Evolutionary conservation across 2,888 invertebrate species (phyloP).

Genomic region (Syrphus vitripennis): DNA sequence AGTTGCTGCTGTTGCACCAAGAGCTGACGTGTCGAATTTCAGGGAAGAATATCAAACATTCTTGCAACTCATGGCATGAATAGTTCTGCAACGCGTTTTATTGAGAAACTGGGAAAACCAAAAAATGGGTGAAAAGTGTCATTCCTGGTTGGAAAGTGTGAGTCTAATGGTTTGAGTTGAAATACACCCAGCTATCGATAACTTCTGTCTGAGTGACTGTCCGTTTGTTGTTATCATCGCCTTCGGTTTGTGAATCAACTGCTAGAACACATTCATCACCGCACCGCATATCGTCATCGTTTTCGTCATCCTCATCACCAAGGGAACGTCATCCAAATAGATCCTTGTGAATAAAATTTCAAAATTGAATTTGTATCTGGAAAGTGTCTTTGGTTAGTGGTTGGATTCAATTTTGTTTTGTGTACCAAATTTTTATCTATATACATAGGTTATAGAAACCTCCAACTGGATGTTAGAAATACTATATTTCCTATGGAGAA

Average conservation of each 20-base stretch:
- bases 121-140: not conserved
- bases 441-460: not conserved
- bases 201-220: constrained; percentile 40
- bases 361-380: constrained; percentile 65
- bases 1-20: constrained; percentile 42
- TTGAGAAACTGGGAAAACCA: not conserved
- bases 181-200: constrained; percentile 31
- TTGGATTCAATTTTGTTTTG: constrained; percentile 6
- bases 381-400: constrained; percentile 34
- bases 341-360: constrained; percentile 51
- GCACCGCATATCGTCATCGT: not conserved
- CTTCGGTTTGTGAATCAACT: constrained; percentile 3
- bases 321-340: not conserved
- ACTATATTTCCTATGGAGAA: not conserved
- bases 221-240: constrained; percentile 50
- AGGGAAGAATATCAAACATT: constrained; percentile 42
- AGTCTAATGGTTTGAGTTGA: not conserved
- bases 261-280: constrained; percentile 28
- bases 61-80: constrained; percentile 57
- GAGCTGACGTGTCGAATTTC: constrained; percentile 21
- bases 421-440: not conserved
- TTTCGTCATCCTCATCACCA: not conserved
- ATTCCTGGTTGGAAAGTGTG: constrained; percentile 10
- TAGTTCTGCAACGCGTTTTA: constrained; percentile 14
- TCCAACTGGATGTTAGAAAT: not conserved